Base-by-base conservation (phyloP, 2,888 invertebrate species). In the Psylliodes chrysocephalus region DNA sequence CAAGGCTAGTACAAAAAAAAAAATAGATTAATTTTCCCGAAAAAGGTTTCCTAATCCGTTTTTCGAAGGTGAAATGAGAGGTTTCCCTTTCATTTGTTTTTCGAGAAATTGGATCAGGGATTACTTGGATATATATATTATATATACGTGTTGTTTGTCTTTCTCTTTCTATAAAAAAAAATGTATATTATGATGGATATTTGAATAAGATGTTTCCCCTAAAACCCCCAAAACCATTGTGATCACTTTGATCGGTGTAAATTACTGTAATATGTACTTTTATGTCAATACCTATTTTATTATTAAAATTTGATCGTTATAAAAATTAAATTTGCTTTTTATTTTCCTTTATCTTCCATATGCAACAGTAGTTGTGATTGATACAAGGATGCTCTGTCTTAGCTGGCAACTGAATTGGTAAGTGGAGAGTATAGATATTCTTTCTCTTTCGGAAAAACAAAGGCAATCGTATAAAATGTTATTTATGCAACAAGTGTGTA, bases 201-300 rank as follows among this genome's bases (percentile, higher is more conserved):
- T 57, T 65, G 35, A 64, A 64, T 66, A 49, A 49, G 59, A 52
- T 62, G 59, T 66, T 60, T 51, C 71, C 72, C 71, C 57, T 59
- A 18, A n/a, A 49, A 40, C 68, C 66, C 72, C 68, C 67, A 69
- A 67, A 72, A 73, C 72, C 73, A 72, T 73, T 77, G 77, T 79
- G 79, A 77, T 77, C 77, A 55, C 63, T 72, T 72, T 67, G 75
- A 75, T 77, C 73, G 69, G 66, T 71, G 70, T 71, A 70, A 69
- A 69, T 66, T 71, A 72, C 62, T 71, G 70, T 70, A 69, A 70
- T 59, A 76, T 81, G 81, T 82, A 82, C 77, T 79, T 78, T 76
- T 76, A 82, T 82, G 82, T 82, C 81, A 80, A 81, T 80, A 79
- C 77, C 79, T 81, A 81, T 82, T 81, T 82, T 81, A 81, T 81